Evolutionary conservation across 1,140 invertebrate species (phyloP), one percentile per base, ranked within the genome.

Genomic region (Leptopilina clavipes): DNA sequence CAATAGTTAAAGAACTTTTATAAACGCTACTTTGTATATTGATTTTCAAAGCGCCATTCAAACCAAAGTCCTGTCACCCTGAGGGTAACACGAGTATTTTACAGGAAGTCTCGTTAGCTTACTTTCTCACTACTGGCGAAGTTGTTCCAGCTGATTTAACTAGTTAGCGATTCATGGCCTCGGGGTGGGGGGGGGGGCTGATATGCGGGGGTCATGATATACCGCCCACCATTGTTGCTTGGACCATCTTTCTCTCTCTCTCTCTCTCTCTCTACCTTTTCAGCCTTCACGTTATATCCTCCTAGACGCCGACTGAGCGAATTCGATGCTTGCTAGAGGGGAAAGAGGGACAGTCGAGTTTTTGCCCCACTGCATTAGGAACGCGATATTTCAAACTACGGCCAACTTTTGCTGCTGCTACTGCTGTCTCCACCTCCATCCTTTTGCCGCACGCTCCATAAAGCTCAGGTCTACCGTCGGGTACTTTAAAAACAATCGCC

Each of bases 401-500:
- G 59, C 59, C 59, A 65, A 65, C 59, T 65, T 65, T 65, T 65
- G 59, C 59, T 65, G 25, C 59, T 31, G 25, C 25, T 31, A 5
- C 25, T 31, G 25, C 25, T 31, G 59, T 65, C 56, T 31, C 59
- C 59, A 25, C 12, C 59, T 31, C 59, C 59, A 37, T 22, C 59
- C 22, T n/a, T 31, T 65, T 31, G 14, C 59, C 59, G 22, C 59
- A 65, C 59, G 59, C 59, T 65, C 59, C 59, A 65, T 65, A 65
- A 65, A 65, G 59, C 59, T 65, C 11, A 65, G 59, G 59, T 65
- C 59, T 65, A 31, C 22, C 59, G 14, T 40, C 19, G 59, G 59
- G 59, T 65, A 65, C 59, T 65, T 65, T 65, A 65, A 65, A 65
- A 65, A 65, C 59, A 65, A 65, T 65, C 59, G 59, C 59, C 59